Conservation (phyloP, 2,797 vertebrate genomes). For the Bovichtus variegatus region DNA sequence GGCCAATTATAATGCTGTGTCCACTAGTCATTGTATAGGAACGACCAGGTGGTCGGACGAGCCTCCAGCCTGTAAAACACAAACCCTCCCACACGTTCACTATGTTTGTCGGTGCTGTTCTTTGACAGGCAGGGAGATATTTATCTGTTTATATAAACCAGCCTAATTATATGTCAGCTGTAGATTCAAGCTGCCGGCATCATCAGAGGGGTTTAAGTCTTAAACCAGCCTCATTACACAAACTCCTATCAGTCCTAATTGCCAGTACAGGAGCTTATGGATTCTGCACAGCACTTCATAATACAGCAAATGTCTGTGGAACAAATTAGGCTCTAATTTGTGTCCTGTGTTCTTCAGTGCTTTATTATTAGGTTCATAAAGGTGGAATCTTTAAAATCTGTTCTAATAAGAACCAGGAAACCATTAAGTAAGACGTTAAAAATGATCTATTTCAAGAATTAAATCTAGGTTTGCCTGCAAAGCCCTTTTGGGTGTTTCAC, state of each 20-base stretch:
- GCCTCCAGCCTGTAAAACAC: constrained; percentile 2
- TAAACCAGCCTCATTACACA: constrained; percentile 69
- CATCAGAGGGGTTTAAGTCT: constrained; percentile 63
- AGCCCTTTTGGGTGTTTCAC: not conserved
- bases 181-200: constrained; percentile 58
- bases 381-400: not conserved
- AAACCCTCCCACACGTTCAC: not conserved
- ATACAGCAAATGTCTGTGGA: constrained; percentile 15
- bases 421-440: too few species aligned
- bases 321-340: constrained; percentile 29
- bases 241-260: constrained; percentile 60
- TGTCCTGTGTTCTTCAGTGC: not conserved
- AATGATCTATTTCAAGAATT: too few species aligned
- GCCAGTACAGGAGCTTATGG: constrained; percentile 53
- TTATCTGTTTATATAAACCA: constrained; percentile 53
- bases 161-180: constrained; percentile 62
- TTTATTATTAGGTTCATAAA: not conserved
- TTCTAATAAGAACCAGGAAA: not conserved
- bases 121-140: constrained; percentile 43
- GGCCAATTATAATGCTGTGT: constrained; percentile 12
- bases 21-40: not conserved
- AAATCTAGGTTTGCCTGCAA: not conserved
- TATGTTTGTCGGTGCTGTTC: constrained; percentile 29
- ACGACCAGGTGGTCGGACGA: constrained; percentile 13
- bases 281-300: constrained; percentile 28